A percentile compares a stretch with the other conserved stretches of the same genome.
Evolutionary conservation across 2,113 vertebrate species (phyloP).

Genomic region (Lichenostomus cassidix): DNA sequence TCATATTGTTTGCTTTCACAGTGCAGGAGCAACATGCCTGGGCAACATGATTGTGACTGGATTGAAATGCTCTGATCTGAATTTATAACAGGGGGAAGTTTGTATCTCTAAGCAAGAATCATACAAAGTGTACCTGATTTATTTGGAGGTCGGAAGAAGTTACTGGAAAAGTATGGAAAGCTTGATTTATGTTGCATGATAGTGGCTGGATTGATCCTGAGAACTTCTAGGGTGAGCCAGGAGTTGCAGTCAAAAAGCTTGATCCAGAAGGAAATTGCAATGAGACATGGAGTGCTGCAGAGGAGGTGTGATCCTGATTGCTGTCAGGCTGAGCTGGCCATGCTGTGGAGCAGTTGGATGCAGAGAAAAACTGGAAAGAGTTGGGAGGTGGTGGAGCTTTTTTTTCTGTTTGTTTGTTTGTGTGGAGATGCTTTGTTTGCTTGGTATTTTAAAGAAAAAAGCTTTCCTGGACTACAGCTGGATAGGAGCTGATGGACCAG

Average conservation of each 20-base stretch:
- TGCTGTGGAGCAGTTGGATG: neutral
- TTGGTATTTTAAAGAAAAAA: neutral
- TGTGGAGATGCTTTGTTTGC: neutral
- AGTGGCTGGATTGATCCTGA: neutral
- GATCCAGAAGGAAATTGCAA: neutral
- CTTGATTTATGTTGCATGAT: neutral
- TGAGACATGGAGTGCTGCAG: neutral
- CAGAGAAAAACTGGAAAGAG: neutral
- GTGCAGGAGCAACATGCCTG: neutral
- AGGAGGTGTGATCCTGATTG: neutral
- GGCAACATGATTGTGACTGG: neutral
- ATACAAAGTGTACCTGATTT: neutral
- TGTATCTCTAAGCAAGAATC: neutral
- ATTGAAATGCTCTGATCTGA: neutral
- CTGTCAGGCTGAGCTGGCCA: neutral
- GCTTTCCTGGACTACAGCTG: neutral
- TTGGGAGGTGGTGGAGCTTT: neutral
- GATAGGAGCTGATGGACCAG: neutral
- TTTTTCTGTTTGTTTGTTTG: neutral
- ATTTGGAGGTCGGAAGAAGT: neutral
- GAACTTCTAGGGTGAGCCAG: neutral
- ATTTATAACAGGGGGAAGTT: neutral
- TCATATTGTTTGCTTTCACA: neutral
- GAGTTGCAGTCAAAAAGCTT: neutral
- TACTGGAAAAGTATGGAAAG: neutral